A percentile compares a stretch with the other conserved stretches of the same genome.
Evolutionary conservation across 2,113 vertebrate genomes (phyloP).

Genomic region (pig (Sus scrofa)): DNA sequence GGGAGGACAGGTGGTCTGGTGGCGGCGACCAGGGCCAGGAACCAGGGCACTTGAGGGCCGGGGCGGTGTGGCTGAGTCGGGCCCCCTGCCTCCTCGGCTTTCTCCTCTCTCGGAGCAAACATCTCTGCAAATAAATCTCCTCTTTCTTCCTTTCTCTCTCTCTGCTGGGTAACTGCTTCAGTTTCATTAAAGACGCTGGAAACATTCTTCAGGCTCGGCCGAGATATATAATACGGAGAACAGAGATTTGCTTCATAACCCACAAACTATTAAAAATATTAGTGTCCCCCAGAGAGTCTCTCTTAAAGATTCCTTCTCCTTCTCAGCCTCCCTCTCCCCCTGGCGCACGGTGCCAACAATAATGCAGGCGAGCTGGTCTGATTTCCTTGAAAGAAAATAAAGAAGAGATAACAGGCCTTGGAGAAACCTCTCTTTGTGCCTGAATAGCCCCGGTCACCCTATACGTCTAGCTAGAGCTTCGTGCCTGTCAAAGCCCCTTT

Average conservation of each 20-base stretch:
- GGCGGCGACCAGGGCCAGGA: not conserved
- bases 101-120: slow-evolving; percentile 87
- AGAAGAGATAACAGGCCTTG: slow-evolving; percentile 86
- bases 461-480: slow-evolving; percentile 47
- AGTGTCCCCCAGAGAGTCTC: slow-evolving; percentile 88
- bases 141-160: slow-evolving; percentile 84
- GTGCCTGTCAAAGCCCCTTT: slow-evolving; percentile 61
- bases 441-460: slow-evolving; percentile 63
- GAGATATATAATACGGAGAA: slow-evolving; percentile 91
- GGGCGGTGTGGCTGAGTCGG: not conserved
- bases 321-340: slow-evolving; percentile 84
- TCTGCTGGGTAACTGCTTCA: slow-evolving; percentile 87
- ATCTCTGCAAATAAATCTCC: slow-evolving; percentile 88
- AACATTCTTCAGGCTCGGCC: slow-evolving; percentile 88
- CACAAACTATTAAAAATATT: slow-evolving; percentile 92
- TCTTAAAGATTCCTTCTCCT: slow-evolving; percentile 90
- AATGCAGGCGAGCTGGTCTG: slow-evolving; percentile 87
- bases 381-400: slow-evolving; percentile 86
- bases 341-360: slow-evolving; percentile 86
- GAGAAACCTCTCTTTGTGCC: slow-evolving; percentile 82
- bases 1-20: slow-evolving; percentile 70
- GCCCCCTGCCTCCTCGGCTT: slow-evolving; percentile 74
- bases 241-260: slow-evolving; percentile 92
- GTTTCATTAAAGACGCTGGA: slow-evolving; percentile 90
- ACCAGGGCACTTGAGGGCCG: not conserved